phyloP scores from a whole-genome alignment of 2,888 invertebrate genomes.

The Tryphoninae sp. region DNA sequence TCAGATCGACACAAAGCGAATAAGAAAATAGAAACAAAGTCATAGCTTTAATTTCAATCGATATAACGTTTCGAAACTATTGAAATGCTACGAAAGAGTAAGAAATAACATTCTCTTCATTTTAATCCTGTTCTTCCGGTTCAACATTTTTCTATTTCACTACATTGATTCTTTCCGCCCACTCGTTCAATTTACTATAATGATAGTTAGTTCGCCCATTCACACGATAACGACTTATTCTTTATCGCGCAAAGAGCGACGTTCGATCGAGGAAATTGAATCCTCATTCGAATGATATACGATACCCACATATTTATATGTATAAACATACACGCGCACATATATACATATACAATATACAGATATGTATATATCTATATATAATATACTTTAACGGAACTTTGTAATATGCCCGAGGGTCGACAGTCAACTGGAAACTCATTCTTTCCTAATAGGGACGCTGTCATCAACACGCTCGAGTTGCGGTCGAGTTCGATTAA shows the following conservation, averaged over 20 bases:
- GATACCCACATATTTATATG: constrained; percentile 8
- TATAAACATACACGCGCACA: constrained; percentile 4
- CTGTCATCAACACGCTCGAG: constrained; percentile 71
- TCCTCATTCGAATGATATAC: constrained; percentile 35
- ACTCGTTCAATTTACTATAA: neutral
- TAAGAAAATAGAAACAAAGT: neutral
- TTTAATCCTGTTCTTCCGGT: neutral
- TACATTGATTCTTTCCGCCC: neutral
- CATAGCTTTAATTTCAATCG: neutral
- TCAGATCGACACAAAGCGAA: neutral
- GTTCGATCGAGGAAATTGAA: constrained; percentile 39
- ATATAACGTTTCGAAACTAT: neutral
- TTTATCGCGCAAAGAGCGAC: constrained; percentile 25
- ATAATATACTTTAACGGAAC: constrained; percentile 10
- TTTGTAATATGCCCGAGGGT: constrained; percentile 17
- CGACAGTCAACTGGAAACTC: constrained; percentile 21
- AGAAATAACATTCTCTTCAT: neutral
- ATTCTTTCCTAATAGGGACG: constrained; percentile 46
- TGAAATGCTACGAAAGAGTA: neutral
- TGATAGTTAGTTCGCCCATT: neutral
- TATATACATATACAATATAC: neutral
- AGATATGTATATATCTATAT: constrained; percentile 2
- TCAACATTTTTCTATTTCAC: neutral
- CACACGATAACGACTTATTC: constrained; percentile 5
- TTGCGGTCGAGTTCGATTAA: constrained; percentile 71